Conservation (phyloP, 2,797 vertebrate genomes). For the Gambusia yucatana region DNA sequence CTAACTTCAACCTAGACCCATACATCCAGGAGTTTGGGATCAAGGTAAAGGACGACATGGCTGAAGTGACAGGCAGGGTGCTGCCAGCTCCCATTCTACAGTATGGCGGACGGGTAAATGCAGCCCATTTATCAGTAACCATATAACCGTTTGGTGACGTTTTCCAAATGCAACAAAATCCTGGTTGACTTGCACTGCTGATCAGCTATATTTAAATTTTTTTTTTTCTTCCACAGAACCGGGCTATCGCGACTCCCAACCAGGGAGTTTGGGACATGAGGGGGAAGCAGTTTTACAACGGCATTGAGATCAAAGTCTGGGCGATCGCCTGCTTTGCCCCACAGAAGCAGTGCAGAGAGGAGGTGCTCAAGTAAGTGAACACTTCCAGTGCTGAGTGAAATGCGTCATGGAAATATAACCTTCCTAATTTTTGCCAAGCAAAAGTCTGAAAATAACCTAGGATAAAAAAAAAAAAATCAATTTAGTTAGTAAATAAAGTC, state of each 20-base stretch:
- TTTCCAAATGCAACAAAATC: neutral
- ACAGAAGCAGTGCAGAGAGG: slow-evolving; percentile 98
- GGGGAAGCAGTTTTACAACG: slow-evolving; percentile 99
- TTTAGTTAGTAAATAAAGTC: neutral
- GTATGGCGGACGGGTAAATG: slow-evolving; percentile 94
- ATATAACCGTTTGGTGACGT: neutral
- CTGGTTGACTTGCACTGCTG: slow-evolving; percentile 13
- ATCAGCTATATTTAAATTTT: neutral
- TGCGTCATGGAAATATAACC: too few relatives aligned
- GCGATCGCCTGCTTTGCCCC: slow-evolving; percentile 99
- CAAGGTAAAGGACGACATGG: slow-evolving; percentile 99
- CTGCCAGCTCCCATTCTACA: slow-evolving; percentile 97
- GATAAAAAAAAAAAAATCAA: neutral
- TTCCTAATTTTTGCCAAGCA: neutral
- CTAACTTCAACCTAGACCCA: slow-evolving; percentile 97
- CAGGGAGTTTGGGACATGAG: slow-evolving; percentile 99
- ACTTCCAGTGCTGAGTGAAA: neutral
- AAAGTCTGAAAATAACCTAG: neutral
- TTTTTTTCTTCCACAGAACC: slow-evolving; percentile 83
- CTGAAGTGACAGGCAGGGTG: slow-evolving; percentile 95
- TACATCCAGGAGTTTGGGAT: slow-evolving; percentile 99
- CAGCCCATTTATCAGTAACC: slow-evolving; percentile 4
- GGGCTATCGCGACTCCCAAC: slow-evolving; percentile 98
- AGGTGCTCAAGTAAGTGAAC: slow-evolving; percentile 96
- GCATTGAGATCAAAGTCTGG: slow-evolving; percentile 99